Evolutionary conservation across 2,113 vertebrate genomes (phyloP), one percentile per base, ranked within the genome.

Genomic region (Geococcyx californianus): DNA sequence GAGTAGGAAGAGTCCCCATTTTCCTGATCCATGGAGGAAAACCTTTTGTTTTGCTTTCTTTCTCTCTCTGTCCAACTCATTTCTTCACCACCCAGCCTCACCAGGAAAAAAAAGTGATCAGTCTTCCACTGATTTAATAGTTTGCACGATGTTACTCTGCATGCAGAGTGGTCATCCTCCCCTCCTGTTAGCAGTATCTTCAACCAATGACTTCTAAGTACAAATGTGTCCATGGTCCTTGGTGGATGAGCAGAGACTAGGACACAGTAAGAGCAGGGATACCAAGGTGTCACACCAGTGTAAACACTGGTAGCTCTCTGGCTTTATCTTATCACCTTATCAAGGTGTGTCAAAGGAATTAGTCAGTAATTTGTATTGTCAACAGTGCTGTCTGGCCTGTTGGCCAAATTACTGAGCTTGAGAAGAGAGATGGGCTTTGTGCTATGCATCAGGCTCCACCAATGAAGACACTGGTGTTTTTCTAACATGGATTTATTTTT

Each of bases 331-430:
- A 82, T 78, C 92, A 77, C 68, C 72, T 75, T 70, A 87, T 80
- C 76, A 89, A 95, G 77, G 80, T 76, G 74, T 83, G 63, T 89
- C 69, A 93, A 93, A 87, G 70, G 47, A 90, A 87, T 92, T 91
- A 91, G 64, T 75, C 44, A 49, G 68, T 84, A 82, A 95, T 95
- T 90, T 94, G 74, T 67, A 56, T 40, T 76, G 73, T 87, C 77
- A 90, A 69, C 85, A 75, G 31, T 26, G 42, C 42, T 82, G 56
- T 70, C 90, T 92, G 63, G 51, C 75, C 88, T 90, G 23, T 76
- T 84, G 56, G 38, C 72, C 49, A 36, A 60, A 78, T 24, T 69
- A 69, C 44, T 75, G 91, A 76, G n/a, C 36, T 34, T 40, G 17
- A 38, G 60, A 58, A 56, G 49, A 38, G 69, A 64, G 44, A 60